Conservation (phyloP, 2,113 vertebrate genomes). For the Hippolais icterina region DNA sequence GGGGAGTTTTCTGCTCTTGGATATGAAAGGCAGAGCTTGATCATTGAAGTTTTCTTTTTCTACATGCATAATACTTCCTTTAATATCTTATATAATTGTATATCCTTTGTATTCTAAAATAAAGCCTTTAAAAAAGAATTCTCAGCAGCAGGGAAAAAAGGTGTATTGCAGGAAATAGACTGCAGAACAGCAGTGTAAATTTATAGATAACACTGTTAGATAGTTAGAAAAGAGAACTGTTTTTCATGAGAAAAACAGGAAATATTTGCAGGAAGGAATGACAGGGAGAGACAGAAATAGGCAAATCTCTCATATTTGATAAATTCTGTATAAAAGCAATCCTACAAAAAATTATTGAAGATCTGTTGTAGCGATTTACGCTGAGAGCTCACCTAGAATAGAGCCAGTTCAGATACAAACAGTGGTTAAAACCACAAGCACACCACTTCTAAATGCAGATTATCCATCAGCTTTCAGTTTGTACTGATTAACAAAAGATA, state of each 20-base stretch:
- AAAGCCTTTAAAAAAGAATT: not conserved
- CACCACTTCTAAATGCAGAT: not conserved
- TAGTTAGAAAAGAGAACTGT: not conserved
- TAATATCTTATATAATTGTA: not conserved
- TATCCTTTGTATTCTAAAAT: constrained; percentile 1
- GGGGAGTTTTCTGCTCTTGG: not conserved
- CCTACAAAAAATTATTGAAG: not conserved
- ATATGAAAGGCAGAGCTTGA: not conserved
- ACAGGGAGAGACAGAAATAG: not conserved
- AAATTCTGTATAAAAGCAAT: not conserved
- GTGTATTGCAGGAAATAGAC: not conserved
- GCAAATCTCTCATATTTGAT: not conserved
- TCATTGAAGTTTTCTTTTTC: not conserved
- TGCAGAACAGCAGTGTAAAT: not conserved
- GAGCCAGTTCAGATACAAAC: not conserved
- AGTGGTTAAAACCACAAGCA: not conserved
- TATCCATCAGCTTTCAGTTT: not conserved
- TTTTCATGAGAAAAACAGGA: not conserved
- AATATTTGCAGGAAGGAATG: not conserved
- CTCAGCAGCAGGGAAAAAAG: not conserved
- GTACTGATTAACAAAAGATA: not conserved
- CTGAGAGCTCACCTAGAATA: not conserved
- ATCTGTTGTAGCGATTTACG: not conserved
- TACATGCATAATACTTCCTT: not conserved
- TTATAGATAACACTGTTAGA: not conserved